Evolutionary conservation across 1,140 invertebrate species (phyloP), one percentile per base, ranked within the genome.

Genomic region (Nephila pilipes): DNA sequence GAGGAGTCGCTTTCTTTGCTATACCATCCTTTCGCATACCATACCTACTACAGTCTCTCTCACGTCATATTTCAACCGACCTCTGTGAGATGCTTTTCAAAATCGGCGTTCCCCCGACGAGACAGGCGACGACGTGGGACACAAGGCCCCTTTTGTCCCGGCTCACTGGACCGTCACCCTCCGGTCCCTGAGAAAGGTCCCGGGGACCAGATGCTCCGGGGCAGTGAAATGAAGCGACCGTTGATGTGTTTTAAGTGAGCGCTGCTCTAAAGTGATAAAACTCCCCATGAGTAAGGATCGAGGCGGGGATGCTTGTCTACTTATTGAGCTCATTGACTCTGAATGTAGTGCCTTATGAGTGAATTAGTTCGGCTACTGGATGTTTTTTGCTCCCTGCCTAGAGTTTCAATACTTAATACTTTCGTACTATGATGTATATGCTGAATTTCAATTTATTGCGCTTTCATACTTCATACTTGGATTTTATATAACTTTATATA

Each of bases 121-220:
- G 25, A 29, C 69, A 75, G 69, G 69, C 69, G 69, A 36, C 69
- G 69, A 75, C 69, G 32, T 36, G 88, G 69, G 75, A 32, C 88
- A 90, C 75, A 90, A 90, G 88, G 88, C 88, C 36, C 63, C 6
- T 22, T 79, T 90, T 90, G 88, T 90, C 54, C 55, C 54, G 55
- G 88, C 18, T 25, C 69, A 90, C 55, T 81, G 88, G 88, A 81
- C 75, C 88, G 55, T 81, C 36, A 58, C 65, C 36, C 88, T 57
- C 54, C 46, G 87, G 29, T 75, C 69, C 69, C 69, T 75, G 69
- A 75, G 69, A 89, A 81, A 46, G 80, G 80, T n/a, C 80, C 46
- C 80, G 20, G 80, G 80, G 80, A 81, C 36, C 36, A 55, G 80
- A 81, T 54, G 46, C 36, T n/a, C 2, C 22, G 22, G 63, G 25